phyloP scores from a whole-genome alignment of 2,797 vertebrate genomes.

The Uromys caudimaculatus region DNA sequence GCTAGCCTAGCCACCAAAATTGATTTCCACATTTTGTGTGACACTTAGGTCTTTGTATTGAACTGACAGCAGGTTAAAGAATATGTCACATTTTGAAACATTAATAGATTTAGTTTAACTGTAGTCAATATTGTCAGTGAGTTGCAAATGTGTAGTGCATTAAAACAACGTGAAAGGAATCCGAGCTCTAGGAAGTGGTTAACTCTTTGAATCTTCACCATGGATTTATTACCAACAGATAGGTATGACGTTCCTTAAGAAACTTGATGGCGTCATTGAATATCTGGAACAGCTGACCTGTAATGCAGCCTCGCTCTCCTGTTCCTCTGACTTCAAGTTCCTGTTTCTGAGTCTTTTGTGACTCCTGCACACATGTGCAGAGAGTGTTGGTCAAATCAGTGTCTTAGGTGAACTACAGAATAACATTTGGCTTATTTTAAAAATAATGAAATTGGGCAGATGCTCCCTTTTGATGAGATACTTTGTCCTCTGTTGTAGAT shows the following conservation, averaged over 20 bases:
- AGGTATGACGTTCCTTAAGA: not conserved
- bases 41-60: slow-evolving; percentile 40
- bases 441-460: not conserved
- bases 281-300: not conserved
- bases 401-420: slow-evolving; percentile 8
- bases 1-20: not conserved
- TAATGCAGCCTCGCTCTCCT: not conserved
- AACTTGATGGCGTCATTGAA: not conserved
- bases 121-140: not conserved
- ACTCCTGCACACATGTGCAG: not conserved
- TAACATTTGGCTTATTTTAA: slow-evolving; percentile 9
- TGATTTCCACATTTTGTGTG: slow-evolving; percentile 43
- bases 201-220: not conserved
- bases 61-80: slow-evolving; percentile 3
- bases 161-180: slow-evolving; percentile 4
- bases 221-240: not conserved
- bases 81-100: slow-evolving; percentile 27
- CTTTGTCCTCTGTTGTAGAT: not conserved
- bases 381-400: slow-evolving; percentile 15
- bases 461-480: slow-evolving; percentile 10
- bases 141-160: not conserved
- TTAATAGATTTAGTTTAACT: not conserved
- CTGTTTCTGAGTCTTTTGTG: slow-evolving; percentile 19
- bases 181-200: not conserved
- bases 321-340: slow-evolving; percentile 22